phyloP scores from a whole-genome alignment of 2,888 invertebrate genomes.

The Theristus sp. region DNA sequence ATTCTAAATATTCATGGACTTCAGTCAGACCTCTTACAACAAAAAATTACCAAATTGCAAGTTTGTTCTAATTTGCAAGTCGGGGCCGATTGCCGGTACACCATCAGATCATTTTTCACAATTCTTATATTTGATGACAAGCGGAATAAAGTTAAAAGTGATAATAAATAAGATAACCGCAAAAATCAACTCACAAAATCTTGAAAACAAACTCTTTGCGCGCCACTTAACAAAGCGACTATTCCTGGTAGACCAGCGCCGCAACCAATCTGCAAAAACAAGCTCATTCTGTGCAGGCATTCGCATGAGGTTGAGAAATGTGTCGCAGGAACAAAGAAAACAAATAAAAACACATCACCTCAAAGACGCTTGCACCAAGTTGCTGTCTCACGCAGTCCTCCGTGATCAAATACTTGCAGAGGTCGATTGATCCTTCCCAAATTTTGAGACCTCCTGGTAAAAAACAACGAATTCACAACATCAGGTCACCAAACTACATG shows the following conservation, averaged over 20 bases:
- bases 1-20: too few species aligned
- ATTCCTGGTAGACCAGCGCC: conserved; percentile 77
- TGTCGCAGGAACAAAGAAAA: not conserved
- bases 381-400: not conserved
- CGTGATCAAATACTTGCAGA: not conserved
- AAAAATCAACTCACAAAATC: conserved; percentile 58
- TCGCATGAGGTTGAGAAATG: too few species aligned
- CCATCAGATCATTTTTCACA: too few species aligned
- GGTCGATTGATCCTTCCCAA: not conserved
- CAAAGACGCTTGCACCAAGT: not conserved
- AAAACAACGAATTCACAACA: too few species aligned
- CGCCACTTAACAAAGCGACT: conserved; percentile 47
- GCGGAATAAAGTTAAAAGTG: too few species aligned
- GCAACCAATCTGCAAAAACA: conserved; percentile 50
- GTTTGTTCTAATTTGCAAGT: too few species aligned
- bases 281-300: not conserved
- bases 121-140: too few species aligned
- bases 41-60: too few species aligned
- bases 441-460: not conserved
- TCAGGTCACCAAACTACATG: too few species aligned
- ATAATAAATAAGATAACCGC: not conserved
- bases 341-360: not conserved
- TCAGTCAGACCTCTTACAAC: too few species aligned
- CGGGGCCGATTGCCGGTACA: too few species aligned
- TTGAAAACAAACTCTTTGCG: conserved; percentile 56